A percentile compares a stretch with the other conserved stretches of the same genome.
Conservation (phyloP, 2,113 vertebrate genomes). For the Saguinus midas region DNA sequence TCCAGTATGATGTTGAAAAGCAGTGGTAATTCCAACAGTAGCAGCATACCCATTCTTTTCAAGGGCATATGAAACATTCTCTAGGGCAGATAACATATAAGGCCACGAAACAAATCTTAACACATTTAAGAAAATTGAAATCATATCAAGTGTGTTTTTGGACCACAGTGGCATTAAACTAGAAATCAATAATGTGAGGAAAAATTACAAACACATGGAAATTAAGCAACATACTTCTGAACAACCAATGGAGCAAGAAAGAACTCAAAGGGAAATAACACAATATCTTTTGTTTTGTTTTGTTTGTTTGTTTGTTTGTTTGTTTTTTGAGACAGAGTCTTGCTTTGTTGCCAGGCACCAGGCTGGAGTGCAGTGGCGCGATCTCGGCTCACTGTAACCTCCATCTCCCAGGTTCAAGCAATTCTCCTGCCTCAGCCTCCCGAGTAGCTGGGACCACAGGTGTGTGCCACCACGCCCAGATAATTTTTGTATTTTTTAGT, state of each 20-base stretch:
- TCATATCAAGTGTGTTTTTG: not conserved
- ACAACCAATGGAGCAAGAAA: not conserved
- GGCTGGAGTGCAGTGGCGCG: too few relatives aligned
- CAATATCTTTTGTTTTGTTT: not conserved
- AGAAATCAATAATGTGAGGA: not conserved
- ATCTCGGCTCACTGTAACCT: too few relatives aligned
- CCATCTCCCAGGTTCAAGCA: too few relatives aligned
- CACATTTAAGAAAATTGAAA: not conserved
- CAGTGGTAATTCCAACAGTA: not conserved
- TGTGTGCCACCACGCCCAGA: too few relatives aligned
- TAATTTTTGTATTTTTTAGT: too few relatives aligned
- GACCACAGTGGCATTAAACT: not conserved
- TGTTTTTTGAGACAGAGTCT: too few relatives aligned
- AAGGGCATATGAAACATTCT: not conserved
- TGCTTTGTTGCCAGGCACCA: too few relatives aligned
- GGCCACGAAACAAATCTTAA: not conserved
- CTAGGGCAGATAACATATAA: not conserved
- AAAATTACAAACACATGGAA: not conserved
- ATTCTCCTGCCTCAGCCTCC: too few relatives aligned
- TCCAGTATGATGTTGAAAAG: not conserved
- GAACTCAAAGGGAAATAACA: not conserved
- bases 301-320: too few relatives aligned
- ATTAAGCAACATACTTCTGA: not conserved
- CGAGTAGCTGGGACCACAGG: too few relatives aligned
- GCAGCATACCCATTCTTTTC: not conserved